Conservation (phyloP, 2,113 vertebrate species). For the Dipodomys ordii region DNA sequence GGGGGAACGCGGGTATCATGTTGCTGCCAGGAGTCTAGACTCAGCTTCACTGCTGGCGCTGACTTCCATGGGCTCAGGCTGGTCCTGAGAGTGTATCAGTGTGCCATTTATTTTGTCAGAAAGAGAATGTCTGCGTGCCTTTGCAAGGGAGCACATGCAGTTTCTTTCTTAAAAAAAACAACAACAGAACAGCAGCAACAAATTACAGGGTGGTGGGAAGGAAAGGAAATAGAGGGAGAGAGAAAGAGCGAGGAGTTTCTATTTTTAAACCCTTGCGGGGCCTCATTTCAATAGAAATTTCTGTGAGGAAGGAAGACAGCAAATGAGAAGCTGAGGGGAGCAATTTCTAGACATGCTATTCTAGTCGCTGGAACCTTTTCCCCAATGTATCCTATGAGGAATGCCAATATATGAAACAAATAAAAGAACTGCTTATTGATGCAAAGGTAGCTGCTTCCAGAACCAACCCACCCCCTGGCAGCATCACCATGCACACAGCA, state of each 20-base stretch:
- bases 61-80: neutral
- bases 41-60: neutral
- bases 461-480: neutral
- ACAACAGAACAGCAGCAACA: neutral
- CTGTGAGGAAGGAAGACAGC: slow-evolving; percentile 32
- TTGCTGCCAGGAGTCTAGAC: neutral
- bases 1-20: too few species aligned
- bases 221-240: slow-evolving; percentile 55
- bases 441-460: neutral
- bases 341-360: neutral
- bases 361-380: neutral
- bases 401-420: neutral
- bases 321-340: neutral
- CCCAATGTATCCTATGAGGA: neutral
- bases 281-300: slow-evolving; percentile 62
- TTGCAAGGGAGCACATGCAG: neutral
- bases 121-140: slow-evolving; percentile 5
- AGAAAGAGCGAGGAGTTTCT: slow-evolving; percentile 48
- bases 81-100: neutral
- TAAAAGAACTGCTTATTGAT: neutral
- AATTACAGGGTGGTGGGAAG: slow-evolving; percentile 66
- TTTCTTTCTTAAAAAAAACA: slow-evolving; percentile 45
- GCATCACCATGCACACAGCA: neutral
- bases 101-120: neutral
- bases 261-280: slow-evolving; percentile 67